Conservation (phyloP, 2,888 invertebrate species). For the Rhorus exstirpatorius region DNA sequence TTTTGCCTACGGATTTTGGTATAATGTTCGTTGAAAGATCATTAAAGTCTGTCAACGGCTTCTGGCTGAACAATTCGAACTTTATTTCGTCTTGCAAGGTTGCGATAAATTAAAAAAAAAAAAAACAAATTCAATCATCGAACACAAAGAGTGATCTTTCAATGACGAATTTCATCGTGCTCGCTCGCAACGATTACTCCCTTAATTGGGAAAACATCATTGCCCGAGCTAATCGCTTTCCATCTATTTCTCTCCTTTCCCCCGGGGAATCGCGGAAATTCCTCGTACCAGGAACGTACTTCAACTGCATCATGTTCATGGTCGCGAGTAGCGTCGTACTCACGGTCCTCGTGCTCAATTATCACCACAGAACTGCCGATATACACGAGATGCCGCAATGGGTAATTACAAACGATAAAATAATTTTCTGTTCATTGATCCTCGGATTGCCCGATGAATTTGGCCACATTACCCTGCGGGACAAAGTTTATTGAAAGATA, state of each 20-base stretch:
- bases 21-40: slow-evolving; percentile 55
- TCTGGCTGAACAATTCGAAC: background rate
- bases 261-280: slow-evolving; percentile 73
- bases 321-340: slow-evolving; percentile 99
- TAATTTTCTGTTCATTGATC: background rate
- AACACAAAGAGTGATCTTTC: slow-evolving; percentile 31
- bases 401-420: slow-evolving; percentile 89
- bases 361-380: slow-evolving; percentile 98
- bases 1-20: slow-evolving; percentile 2
- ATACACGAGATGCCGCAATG: slow-evolving; percentile 98
- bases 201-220: slow-evolving; percentile 59
- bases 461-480: background rate
- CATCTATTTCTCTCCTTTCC: slow-evolving; percentile 75
- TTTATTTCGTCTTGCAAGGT: slow-evolving; percentile 1
- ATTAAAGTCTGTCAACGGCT: slow-evolving; percentile 5
- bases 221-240: slow-evolving; percentile 82
- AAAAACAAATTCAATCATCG: too few relatives aligned
- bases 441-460: background rate
- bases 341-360: slow-evolving; percentile 98
- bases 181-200: slow-evolving; percentile 49
- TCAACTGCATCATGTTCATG: slow-evolving; percentile 99
- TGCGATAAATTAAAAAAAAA: background rate
- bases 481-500: background rate
- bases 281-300: slow-evolving; percentile 94
- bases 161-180: slow-evolving; percentile 42